Base-by-base conservation (phyloP, 2,888 invertebrate genomes). In the Saturnia pavonia region DNA sequence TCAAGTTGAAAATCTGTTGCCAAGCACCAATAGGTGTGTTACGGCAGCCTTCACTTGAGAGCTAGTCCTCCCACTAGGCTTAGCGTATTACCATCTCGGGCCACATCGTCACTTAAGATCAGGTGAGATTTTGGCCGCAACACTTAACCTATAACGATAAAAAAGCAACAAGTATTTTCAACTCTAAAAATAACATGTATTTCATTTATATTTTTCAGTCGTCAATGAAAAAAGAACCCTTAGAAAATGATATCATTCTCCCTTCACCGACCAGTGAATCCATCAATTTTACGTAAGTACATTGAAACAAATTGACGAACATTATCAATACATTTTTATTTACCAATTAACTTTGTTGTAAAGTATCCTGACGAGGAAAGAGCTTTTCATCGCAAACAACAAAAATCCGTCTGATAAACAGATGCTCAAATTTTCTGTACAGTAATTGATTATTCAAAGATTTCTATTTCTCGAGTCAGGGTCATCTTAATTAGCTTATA, bases 221-320 rank as follows among this genome's bases (percentile, higher is more conserved):
- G 14, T 75, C 85, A 40, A 78, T 92, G 14, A 92, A 91, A 71
- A 88, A 86, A 68, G 92, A 91, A 75, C 80, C 86, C 0, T 75
- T 88, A n/a, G 92, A 83, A 71, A 93, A 92, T 7, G 92, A 94
- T 71, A 92, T 91, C 1, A 92, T 92, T 74, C 74, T 91, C 54
- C 92, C 93, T 0, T 92, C 93, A 0, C 92, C 93, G 0, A 92
- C 92, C 0, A 92, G 92, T 75, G 88, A 85, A 11, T 80, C 82
- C 0, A 76, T 80, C 1, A 78, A 76, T 67, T 85, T 80, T 72
- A 76, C 78, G 88, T 88, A 75, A 85, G 88, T 83, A 71, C 48
- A 6, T 54, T 45, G 27, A 67, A 16, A 22, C 65, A 68, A 34
- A 42, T 70, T 19, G 45, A 6, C 6, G 6, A 34, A 34, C 34